Conservation (phyloP, 1,140 invertebrate genomes). For the Dryas iulia region DNA sequence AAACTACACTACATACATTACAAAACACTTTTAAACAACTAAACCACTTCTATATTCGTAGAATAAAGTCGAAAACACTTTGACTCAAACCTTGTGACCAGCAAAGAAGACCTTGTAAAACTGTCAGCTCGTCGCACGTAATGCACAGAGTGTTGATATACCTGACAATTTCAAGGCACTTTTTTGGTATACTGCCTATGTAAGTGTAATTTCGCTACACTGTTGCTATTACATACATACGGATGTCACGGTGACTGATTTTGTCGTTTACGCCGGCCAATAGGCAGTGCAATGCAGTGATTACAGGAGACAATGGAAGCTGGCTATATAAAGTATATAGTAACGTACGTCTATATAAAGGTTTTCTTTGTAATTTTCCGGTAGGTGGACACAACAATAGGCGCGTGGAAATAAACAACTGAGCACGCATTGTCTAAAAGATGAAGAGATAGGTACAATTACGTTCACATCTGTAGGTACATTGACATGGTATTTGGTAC, state of each 20-base stretch:
- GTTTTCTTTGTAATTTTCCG: conserved; percentile 71
- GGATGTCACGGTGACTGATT: conserved; percentile 51
- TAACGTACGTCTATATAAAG: conserved; percentile 39
- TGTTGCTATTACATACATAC: conserved; percentile 35
- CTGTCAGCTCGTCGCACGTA: conserved; percentile 31
- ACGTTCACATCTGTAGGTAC: conserved; percentile 25
- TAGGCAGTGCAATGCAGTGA: conserved; percentile 36
- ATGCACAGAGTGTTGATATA: conserved; percentile 30
- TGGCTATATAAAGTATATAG: conserved; percentile 39
- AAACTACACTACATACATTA: conserved; percentile 25
- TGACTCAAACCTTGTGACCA: neutral
- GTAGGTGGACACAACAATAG: conserved; percentile 62
- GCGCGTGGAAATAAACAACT: conserved; percentile 54
- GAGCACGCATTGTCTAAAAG: conserved; percentile 61
- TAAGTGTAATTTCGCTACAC: conserved; percentile 28
- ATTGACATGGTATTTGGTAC: conserved; percentile 23
- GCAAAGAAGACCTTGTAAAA: conserved; percentile 15
- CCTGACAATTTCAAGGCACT: conserved; percentile 1
- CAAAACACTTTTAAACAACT: conserved; percentile 7
- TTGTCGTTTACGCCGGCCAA: conserved; percentile 56
- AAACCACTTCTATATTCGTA: conserved; percentile 8
- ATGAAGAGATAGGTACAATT: conserved; percentile 33
- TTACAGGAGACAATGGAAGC: conserved; percentile 48
- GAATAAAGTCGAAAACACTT: conserved; percentile 19
- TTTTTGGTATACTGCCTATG: conserved; percentile 30